These are phyloP conservation scores for Channa maculata DNA, from an alignment of 2,113 vertebrate genomes.

Conservation along the genomic window DNA sequence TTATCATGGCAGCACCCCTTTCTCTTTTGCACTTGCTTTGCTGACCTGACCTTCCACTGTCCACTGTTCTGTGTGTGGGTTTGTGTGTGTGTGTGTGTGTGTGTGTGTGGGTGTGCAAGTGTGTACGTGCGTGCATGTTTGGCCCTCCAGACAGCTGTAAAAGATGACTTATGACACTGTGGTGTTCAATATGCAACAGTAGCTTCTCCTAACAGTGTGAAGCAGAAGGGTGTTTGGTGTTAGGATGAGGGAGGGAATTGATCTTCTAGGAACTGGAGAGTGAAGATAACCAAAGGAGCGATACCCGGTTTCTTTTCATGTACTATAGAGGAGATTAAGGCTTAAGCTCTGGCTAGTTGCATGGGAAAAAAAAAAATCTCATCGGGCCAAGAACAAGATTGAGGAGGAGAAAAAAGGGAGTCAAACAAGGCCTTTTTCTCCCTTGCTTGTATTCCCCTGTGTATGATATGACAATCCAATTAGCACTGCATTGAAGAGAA, in stretches of 20 bases:
- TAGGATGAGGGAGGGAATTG: constrained; percentile 43
- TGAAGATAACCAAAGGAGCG: constrained; percentile 53
- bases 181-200: constrained; percentile 55
- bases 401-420: constrained; percentile 44
- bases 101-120: too few species aligned
- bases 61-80: constrained; percentile 45
- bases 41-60: constrained; percentile 67
- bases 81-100: constrained; percentile 29
- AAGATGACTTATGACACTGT: constrained; percentile 57
- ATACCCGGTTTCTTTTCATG: constrained; percentile 63
- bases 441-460: constrained; percentile 57
- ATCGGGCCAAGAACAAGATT: constrained; percentile 49
- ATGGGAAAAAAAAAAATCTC: constrained; percentile 52
- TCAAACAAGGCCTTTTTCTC: constrained; percentile 65
- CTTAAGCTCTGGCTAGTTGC: constrained; percentile 58
- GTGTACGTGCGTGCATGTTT: constrained; percentile 55
- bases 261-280: constrained; percentile 55
- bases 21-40: constrained; percentile 36
- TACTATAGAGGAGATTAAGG: constrained; percentile 70
- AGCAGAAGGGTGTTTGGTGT: constrained; percentile 23
- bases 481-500: constrained; percentile 58
- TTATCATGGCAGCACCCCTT: constrained; percentile 39
- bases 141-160: constrained; percentile 69
- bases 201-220: constrained; percentile 22
- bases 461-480: constrained; percentile 78